Evolutionary conservation across 2,888 invertebrate genomes (phyloP).

Genomic region (Calliphora vomitoria): DNA sequence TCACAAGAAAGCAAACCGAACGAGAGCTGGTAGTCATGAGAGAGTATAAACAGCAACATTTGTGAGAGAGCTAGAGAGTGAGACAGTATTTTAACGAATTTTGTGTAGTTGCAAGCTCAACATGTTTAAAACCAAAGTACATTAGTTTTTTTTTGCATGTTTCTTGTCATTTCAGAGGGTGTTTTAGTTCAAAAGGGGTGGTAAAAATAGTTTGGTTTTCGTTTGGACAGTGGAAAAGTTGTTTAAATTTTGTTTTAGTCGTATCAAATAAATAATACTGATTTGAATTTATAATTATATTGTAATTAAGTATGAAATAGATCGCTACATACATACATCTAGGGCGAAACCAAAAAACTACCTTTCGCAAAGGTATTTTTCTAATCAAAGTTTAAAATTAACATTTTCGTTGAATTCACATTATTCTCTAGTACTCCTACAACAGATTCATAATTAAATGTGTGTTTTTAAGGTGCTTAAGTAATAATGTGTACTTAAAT

Average conservation of each 20-base stretch:
- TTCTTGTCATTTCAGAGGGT: slow-evolving; percentile 22
- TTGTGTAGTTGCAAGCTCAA: slow-evolving; percentile 34
- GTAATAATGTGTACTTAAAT: no score
- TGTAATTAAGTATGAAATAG: no score
- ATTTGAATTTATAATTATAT: no score
- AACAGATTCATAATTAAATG: no score
- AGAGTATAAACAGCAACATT: neutral
- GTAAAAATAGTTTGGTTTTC: neutral
- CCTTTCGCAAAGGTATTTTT: no score
- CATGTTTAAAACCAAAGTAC: slow-evolving; percentile 62
- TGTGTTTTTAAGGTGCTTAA: no score
- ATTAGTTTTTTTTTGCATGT: slow-evolving; percentile 7
- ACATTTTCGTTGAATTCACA: no score
- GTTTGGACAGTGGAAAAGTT: slow-evolving; percentile 1
- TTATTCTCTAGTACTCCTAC: no score
- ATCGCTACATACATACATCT: no score
- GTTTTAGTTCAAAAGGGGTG: slow-evolving; percentile 54
- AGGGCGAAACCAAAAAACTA: no score
- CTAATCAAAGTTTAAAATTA: no score
- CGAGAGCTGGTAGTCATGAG: neutral
- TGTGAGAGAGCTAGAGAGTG: neutral
- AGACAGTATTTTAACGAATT: neutral
- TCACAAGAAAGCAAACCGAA: slow-evolving; percentile 22
- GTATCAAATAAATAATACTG: no score
- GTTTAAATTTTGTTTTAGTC: neutral